Evolutionary conservation across 2,797 vertebrate genomes (phyloP), one percentile per base, ranked within the genome.

Genomic region (Leptoclinus maculatus): DNA sequence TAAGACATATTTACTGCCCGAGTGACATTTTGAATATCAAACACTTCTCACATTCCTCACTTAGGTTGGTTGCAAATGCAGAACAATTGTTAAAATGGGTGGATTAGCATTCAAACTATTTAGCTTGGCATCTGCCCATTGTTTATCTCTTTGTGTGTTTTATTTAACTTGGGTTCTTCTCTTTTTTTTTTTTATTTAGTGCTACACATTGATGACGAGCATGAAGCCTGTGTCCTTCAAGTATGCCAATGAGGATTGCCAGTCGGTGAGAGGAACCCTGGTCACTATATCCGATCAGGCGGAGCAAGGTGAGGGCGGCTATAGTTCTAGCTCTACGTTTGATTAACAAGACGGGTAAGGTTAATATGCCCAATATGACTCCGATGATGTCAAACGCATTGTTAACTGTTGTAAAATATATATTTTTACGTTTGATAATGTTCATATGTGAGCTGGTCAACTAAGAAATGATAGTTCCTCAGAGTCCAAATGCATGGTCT

Each of bases 251-350:
- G 95, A 96, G 0, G 23, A 85, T 1, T 99, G 98, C 69, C 54
- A 82, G 3, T 87, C 93, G 0, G 78, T 95, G 64, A 94, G 92
- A 47, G 97, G 97, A 74, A 94, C 94, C 11, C 95, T 99, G 80
- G 94, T 97, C 67, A 95, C 96, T 9, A 94, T 99, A 84, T 87
- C 94, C 23, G 97, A 95, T 90, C 97, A 97, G 88, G 93, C 92
- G 59, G 97, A 99, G 80, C 98, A 99, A 96, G 98, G 98, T 99
- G 92, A 11, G 45, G 9, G 62, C 14, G 1, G 5, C n/a, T 25
- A 0, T 23, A 49, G 17, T 51, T 59, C 11, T 56, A 1, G 1
- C 43, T 78, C 3, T 32, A 4, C 23, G 19, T 47, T 62, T 51
- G 56, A 25, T 14, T 7, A 57, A 63, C 23, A 60, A 57, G 23